These are phyloP conservation scores for Sapajus apella DNA, from an alignment of 2,113 vertebrate species.

Conservation along the genomic window DNA sequence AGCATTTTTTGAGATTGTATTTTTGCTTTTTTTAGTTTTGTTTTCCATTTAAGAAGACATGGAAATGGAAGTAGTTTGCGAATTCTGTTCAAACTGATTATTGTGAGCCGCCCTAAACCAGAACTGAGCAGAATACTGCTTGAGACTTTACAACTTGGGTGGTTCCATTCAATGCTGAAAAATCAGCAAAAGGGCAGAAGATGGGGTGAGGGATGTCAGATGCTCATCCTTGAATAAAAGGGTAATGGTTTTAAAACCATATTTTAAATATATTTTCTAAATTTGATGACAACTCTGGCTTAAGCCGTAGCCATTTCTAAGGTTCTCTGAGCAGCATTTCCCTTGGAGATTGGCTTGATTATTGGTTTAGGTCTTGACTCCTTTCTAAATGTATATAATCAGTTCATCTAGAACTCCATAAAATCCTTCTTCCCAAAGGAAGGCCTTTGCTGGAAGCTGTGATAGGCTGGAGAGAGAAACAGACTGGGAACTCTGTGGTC, in stretches of 20 bases:
- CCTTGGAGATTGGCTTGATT: slow-evolving; percentile 55
- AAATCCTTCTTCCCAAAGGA: background rate
- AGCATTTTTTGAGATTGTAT: background rate
- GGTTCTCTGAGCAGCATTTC: slow-evolving; percentile 33
- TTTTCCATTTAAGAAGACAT: background rate
- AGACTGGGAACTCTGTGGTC: background rate
- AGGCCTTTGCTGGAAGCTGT: background rate
- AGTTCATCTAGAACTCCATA: slow-evolving; percentile 30
- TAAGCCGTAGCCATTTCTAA: slow-evolving; percentile 38
- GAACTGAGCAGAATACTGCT: slow-evolving; percentile 38
- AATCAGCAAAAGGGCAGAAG: background rate
- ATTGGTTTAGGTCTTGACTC: background rate
- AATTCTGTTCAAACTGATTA: slow-evolving; percentile 42
- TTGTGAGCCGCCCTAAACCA: background rate
- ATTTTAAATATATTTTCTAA: slow-evolving; percentile 52
- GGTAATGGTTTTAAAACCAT: slow-evolving; percentile 62
- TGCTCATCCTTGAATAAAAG: background rate
- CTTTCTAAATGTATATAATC: slow-evolving; percentile 46
- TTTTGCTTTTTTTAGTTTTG: background rate
- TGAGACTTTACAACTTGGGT: slow-evolving; percentile 24
- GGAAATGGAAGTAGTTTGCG: slow-evolving; percentile 31
- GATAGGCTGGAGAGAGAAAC: background rate
- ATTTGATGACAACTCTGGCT: slow-evolving; percentile 55
- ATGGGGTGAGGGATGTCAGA: background rate
- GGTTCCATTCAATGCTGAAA: slow-evolving; percentile 32